phyloP scores from a whole-genome alignment of 2,888 invertebrate genomes.

The Xiphydria camelus region DNA sequence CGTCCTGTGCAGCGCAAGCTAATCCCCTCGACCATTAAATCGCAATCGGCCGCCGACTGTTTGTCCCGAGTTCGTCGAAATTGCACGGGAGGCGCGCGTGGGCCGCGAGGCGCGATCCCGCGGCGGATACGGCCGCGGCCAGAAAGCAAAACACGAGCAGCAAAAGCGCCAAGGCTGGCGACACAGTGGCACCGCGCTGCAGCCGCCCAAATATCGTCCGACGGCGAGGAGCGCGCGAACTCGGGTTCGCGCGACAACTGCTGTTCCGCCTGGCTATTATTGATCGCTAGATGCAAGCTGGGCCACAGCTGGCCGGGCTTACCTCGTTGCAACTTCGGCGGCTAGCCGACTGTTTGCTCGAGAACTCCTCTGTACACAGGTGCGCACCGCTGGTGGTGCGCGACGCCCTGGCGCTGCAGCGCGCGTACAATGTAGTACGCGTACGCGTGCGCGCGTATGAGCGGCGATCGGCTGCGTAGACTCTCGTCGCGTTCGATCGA shows the following conservation, averaged over 20 bases:
- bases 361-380: slow-evolving; percentile 18
- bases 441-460: too few species aligned
- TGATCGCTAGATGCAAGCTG: slow-evolving; percentile 31
- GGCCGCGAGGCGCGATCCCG: not conserved
- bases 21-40: not conserved
- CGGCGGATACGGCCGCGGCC: not conserved
- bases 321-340: slow-evolving; percentile 22
- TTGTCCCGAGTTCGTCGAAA: too few species aligned
- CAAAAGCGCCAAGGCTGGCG: slow-evolving; percentile 25
- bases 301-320: slow-evolving; percentile 35
- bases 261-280: slow-evolving; percentile 20
- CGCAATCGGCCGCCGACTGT: not conserved
- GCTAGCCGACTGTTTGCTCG: slow-evolving; percentile 11
- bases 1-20: too few species aligned
- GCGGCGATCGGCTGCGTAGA: too few species aligned
- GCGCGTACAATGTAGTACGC: too few species aligned
- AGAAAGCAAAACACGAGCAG: slow-evolving; percentile 17
- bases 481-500: too few species aligned
- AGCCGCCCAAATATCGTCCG: slow-evolving; percentile 32
- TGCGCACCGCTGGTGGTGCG: too few species aligned
- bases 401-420: too few species aligned
- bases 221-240: slow-evolving; percentile 7
- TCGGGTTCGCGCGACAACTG: slow-evolving; percentile 21
- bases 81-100: too few species aligned
- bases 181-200: slow-evolving; percentile 36